Evolutionary conservation across 2,888 invertebrate genomes (phyloP).

Genomic region (Syritta pipiens): DNA sequence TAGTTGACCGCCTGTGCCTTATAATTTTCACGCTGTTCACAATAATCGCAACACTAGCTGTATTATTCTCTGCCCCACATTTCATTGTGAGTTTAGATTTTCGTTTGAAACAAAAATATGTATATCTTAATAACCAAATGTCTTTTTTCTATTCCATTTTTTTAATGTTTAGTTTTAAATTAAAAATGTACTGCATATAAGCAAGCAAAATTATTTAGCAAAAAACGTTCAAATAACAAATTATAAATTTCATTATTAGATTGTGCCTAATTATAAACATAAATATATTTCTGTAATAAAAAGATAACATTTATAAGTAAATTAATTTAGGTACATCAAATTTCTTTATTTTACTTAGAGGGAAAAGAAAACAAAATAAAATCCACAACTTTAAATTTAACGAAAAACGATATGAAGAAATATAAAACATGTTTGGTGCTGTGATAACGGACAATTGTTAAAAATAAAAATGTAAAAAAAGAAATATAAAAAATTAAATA

Average conservation of each 20-base stretch:
- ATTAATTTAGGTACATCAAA: slow-evolving; percentile 43
- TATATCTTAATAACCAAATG: not conserved
- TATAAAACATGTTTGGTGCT: slow-evolving; percentile 71
- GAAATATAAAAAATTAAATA: slow-evolving; percentile 42
- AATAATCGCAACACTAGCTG: slow-evolving; percentile 96
- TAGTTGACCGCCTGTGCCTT: slow-evolving; percentile 99
- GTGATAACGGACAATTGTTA: slow-evolving; percentile 72
- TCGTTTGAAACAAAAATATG: not conserved
- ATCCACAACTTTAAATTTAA: slow-evolving; percentile 52
- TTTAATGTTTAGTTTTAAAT: slow-evolving; percentile 47
- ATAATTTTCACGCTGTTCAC: slow-evolving; percentile 99
- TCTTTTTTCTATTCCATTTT: not conserved
- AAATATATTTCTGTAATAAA: slow-evolving; percentile 63
- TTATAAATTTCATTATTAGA: slow-evolving; percentile 65
- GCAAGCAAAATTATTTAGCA: slow-evolving; percentile 47
- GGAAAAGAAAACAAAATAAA: slow-evolving; percentile 36
- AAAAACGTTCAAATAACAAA: slow-evolving; percentile 61
- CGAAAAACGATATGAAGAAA: slow-evolving; percentile 53
- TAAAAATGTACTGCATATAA: slow-evolving; percentile 45
- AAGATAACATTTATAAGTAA: slow-evolving; percentile 45
- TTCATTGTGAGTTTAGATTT: slow-evolving; percentile 85
- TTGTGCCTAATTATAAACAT: slow-evolving; percentile 64
- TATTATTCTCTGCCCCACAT: slow-evolving; percentile 97
- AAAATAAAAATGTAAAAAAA: slow-evolving; percentile 55
- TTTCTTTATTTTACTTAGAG: slow-evolving; percentile 33